Evolutionary conservation across 64 coral and sea anemone genomes (phyloP), one percentile per base, ranked within the genome.

Genomic region (Actinia equina): DNA sequence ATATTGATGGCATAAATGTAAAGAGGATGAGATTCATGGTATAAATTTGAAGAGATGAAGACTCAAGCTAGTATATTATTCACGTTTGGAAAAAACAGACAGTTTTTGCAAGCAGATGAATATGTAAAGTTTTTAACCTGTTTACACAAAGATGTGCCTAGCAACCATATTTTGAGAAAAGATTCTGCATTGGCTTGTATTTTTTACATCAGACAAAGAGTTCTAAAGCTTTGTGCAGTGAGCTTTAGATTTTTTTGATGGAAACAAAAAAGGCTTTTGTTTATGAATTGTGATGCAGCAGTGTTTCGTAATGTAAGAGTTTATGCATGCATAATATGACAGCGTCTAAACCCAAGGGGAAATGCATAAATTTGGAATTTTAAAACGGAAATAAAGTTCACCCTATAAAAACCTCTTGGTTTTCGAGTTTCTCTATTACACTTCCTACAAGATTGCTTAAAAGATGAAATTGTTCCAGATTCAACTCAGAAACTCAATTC

Each of bases 341-440:
- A 74, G 23, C 25, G 27, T 30, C 12, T 74, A 25, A 74, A 74
- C 23, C 69, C 69, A 74, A 37, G 23, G 8, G 69, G 26, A 30
- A 74, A 26, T 30, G 25, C 27, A 74, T 74, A 57, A 57, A 57
- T 57, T 57, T 74, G 69, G 41, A 11, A 74, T 37, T 41, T 37
- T 26, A 30, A 74, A 74, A 37, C 69, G 69, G 69, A 74, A 74
- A 74, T 74, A 74, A 74, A 74, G 23, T 74, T 74, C 23, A 74
- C 13, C 18, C 69, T 74, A 74, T 12, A 74, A 74, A 3, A 26
- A 8, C 69, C 27, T 12, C 1, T 57, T 57, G 55, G 6, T 4
- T 30, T 41, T 74, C 4, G 10, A 25, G 26, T 41, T n/a, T 74
- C 69, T 12, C 26, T 74, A 26, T 41, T 74, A 74, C 69, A 74